Base-by-base conservation (phyloP, 2,797 vertebrate genomes). In the Acropternis orthonyx region DNA sequence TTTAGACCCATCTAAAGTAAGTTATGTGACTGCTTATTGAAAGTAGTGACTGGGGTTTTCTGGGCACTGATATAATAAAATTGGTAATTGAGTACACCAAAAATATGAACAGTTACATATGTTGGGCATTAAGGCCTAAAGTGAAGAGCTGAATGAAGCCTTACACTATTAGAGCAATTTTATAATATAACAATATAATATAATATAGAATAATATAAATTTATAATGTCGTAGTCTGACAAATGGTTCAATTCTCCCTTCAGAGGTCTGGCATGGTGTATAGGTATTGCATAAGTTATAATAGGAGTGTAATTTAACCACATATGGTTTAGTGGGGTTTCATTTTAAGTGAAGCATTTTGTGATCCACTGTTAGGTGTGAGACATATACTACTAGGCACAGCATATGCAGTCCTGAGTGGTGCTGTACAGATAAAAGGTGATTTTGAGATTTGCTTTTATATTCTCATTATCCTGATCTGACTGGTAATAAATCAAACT, bases 21-120 rank as follows among this genome's bases (percentile, higher is more conserved):
- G 68, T 73, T 80, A 68, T 51, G 12, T 73, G 59, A 73, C 39
- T 80, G 30, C 55, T 81, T 69, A 66, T 81, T 87, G 86, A 84
- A 89, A 81, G 66, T 73, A 87, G 89, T 81, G 74, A 52, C 27
- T 52, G 12, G n/a, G 55, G 30, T 26, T 84, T 87, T 84, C 69
- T 93, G 44, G 55, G 36, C 78, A 89, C 27, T 55, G 55, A 32
- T 87, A 52, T 58, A 84, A 89, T 72, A 76, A 92, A 93, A 65
- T 22, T 55, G 55, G 65, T 61, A 80, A 93, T 27, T 84, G 74
- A 65, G 27, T 73, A 92, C 61, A 84, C 78, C 34, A 69, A 81
- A 95, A 84, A 89, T 84, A 80, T 22, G 78, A 92, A 49, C 65
- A 76, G 63, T 86, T 93, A 76, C 39, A 79, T 65, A 84, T 87